Evolutionary conservation across 2,113 vertebrate genomes (phyloP), one percentile per base, ranked within the genome.

Genomic region (Oplegnathus fasciatus): DNA sequence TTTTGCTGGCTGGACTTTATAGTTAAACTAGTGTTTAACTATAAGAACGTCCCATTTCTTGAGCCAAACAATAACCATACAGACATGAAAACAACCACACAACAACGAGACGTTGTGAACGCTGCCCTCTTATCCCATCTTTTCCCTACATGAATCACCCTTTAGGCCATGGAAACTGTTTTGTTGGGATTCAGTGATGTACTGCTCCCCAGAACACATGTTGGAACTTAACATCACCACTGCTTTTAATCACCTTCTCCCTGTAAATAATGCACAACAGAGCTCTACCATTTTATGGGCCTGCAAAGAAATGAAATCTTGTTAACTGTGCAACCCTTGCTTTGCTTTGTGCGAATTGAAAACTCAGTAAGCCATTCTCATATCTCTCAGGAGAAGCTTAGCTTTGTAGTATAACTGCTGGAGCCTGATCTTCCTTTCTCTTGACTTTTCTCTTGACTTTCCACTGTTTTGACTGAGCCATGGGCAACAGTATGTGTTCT

Each of bases 401-500:
- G 10, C 44, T 75, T 40, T 60, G 67, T 40, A 61, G 28, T 75
- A 44, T 70, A 88, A 78, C 26, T 42, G 57, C 30, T 32, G 28
- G 37, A 73, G 64, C 44, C 42, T 77, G 75, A 78, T 84, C 57
- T 82, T 74, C 30, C 58, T 54, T 81, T 85, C 22, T 67, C 57
- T 52, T 75, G 79, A 78, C 62, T 55, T 83, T 84, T 80, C 48
- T 86, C 44, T 78, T 77, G 58, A 75, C 66, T 50, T 88, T 86
- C 28, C 72, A 81, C 55, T 85, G 65, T 82, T 85, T 73, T 64
- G 67, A 80, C 30, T 74, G 64, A 74, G 75, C 84, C 71, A 79
- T 58, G 52, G 62, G 64, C 69, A 86, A 75, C 77, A 78, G 65
- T 40, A 73, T 78, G 81, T 74, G 52, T 86, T 88, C 70, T 78